Evolutionary conservation across 2,797 vertebrate species (phyloP), one percentile per base, ranked within the genome.

Genomic region (Kryptopterus vitreolus): DNA sequence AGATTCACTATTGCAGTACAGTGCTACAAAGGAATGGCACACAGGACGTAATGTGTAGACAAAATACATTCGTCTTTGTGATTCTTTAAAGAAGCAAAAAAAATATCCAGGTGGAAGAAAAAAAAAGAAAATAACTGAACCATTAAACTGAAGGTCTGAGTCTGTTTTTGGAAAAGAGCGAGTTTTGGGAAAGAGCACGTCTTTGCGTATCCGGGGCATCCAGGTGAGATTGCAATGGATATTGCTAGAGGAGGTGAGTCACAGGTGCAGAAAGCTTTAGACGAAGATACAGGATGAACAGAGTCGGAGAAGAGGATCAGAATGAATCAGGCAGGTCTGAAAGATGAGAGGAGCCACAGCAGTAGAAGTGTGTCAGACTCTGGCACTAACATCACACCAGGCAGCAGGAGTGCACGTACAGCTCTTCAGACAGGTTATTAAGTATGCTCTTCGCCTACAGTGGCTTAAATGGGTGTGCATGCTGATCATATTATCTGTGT

Each of bases 261-360:
- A 38, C 70, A 72, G 69, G 69, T 72, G 50, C 70, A 55, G 52
- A 57, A 57, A 38, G 52, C 29, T 73, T 57, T 57, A 57, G 22
- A 2, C n/a, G 29, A 73, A 73, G 31, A 73, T 38, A 33, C 52
- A 57, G 52, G 52, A 57, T 57, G 33, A 73, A 38, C 70, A 73
- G 52, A 72, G 52, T 35, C 55, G 52, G 5, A 55, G 70, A 53
- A 72, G 69, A 53, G 69, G 69, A 72, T 72, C 52, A 57, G 70
- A 57, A 38, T 57, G 33, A 38, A 57, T 73, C 70, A 57, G 53
- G 52, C 70, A 73, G 31, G 31, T 24, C 70, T 73, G 70, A 22
- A 73, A 52, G 52, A 73, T 73, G 31, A 71, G 50, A 71, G 1
- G 50, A 73, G 52, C 12, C 52, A 57, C 52, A 57, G 52, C 52